phyloP scores from a whole-genome alignment of 2,888 invertebrate genomes.

The Vandiemenella viatica region DNA sequence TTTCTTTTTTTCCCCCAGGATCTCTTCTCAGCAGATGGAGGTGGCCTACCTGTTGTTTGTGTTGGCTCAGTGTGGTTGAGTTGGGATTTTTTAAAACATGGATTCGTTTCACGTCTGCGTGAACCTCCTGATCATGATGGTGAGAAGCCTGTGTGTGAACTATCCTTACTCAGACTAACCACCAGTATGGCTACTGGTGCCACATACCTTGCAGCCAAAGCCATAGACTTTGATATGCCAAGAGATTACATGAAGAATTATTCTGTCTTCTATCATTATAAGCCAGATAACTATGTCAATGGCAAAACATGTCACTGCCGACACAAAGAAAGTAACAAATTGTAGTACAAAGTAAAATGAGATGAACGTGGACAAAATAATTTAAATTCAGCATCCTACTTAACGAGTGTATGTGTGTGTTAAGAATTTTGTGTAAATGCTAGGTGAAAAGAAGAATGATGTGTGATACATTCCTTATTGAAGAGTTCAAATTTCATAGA shows the following conservation, averaged over 20 bases:
- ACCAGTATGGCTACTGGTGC: constrained; percentile 74
- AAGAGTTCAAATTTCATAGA: no score
- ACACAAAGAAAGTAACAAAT: no score
- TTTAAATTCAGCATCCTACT: no score
- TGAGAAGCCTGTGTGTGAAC: constrained; percentile 33
- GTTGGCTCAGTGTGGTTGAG: constrained; percentile 93
- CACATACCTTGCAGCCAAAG: constrained; percentile 66
- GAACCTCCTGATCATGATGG: constrained; percentile 17
- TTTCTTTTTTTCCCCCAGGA: no score
- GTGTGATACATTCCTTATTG: no score
- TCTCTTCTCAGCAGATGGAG: constrained; percentile 19
- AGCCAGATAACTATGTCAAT: no score
- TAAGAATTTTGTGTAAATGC: no score
- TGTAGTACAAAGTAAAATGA: no score
- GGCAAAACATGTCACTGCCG: no score
- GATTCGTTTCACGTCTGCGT: constrained; percentile 42
- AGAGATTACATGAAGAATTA: constrained; percentile 41
- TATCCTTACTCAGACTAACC: constrained; percentile 51
- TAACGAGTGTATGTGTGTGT: no score
- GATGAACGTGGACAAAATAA: no score
- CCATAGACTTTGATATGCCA: constrained; percentile 44
- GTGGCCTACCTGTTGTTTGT: constrained; percentile 65
- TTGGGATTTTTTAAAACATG: constrained; percentile 64
- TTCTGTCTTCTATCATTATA: constrained; percentile 43
- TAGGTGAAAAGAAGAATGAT: no score